These are phyloP conservation scores for Epinephelus fuscoguttatus DNA, from an alignment of 2,113 vertebrate genomes.

Conservation along the genomic window DNA sequence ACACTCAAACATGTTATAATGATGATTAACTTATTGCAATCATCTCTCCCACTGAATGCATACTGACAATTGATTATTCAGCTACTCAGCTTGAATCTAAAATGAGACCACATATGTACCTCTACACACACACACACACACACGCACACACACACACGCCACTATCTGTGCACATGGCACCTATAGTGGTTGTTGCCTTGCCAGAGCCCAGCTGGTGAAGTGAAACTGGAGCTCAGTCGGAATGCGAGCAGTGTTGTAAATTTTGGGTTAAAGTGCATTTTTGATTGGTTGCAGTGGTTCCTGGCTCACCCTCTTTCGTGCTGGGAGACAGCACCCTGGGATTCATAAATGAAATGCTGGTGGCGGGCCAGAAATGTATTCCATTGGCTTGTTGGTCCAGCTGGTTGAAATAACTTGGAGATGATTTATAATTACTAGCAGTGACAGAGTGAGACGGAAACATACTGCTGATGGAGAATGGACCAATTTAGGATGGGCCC, in stretches of 20 bases:
- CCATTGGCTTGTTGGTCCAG: slow-evolving; percentile 81
- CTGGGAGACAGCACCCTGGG: slow-evolving; percentile 75
- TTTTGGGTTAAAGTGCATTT: slow-evolving; percentile 70
- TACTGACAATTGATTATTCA: background rate
- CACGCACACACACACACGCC: slow-evolving; percentile 23
- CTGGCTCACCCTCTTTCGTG: slow-evolving; percentile 70
- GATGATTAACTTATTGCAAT: background rate
- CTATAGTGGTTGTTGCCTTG: slow-evolving; percentile 55
- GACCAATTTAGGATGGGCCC: slow-evolving; percentile 43
- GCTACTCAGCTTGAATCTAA: slow-evolving; percentile 15
- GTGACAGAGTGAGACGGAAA: slow-evolving; percentile 55
- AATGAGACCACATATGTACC: background rate
- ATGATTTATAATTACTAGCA: slow-evolving; percentile 79
- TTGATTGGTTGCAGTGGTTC: slow-evolving; percentile 83
- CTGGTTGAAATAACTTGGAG: slow-evolving; percentile 79
- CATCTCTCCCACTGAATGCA: background rate
- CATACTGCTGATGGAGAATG: slow-evolving; percentile 47
- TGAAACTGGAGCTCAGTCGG: slow-evolving; percentile 69
- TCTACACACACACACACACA: slow-evolving; percentile 26
- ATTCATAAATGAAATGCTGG: slow-evolving; percentile 81
- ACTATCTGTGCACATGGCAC: slow-evolving; percentile 66
- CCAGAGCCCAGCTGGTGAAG: slow-evolving; percentile 76
- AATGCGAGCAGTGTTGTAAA: slow-evolving; percentile 77
- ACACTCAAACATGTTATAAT: background rate
- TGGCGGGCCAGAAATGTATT: slow-evolving; percentile 75